phyloP scores from a whole-genome alignment of 1,140 invertebrate species.

The Trachymyrmex septentrionalis region DNA sequence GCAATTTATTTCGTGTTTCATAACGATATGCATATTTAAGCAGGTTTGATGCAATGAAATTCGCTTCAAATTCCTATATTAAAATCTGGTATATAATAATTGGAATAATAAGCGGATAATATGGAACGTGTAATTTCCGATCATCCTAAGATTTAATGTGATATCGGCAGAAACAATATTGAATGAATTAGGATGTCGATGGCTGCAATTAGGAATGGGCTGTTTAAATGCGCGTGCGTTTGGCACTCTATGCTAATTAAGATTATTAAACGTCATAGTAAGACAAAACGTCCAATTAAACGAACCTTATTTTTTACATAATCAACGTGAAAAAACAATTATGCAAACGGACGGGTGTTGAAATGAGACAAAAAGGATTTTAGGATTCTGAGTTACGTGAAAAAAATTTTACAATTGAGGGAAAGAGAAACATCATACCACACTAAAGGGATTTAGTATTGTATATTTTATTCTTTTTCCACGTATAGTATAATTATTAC shows the following conservation, averaged over 20 bases:
- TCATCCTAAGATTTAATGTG: slow-evolving; percentile 31
- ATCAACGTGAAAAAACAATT: neutral
- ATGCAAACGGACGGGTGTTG: neutral
- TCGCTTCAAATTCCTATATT: neutral
- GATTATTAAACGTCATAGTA: neutral
- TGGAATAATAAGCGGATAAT: neutral
- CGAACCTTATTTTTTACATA: neutral
- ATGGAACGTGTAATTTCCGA: neutral
- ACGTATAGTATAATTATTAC: neutral
- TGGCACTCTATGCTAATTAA: slow-evolving; percentile 13
- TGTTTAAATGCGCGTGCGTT: neutral
- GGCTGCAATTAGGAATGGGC: neutral
- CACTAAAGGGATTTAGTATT: neutral
- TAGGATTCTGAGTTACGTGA: neutral
- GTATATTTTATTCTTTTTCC: neutral
- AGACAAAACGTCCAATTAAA: neutral
- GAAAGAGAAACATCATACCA: neutral
- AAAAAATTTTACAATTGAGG: neutral
- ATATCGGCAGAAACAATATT: slow-evolving; percentile 33
- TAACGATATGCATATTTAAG: neutral
- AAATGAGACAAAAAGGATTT: neutral
- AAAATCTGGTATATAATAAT: slow-evolving; percentile 4
- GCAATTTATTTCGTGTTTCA: neutral
- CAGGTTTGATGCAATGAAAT: neutral
- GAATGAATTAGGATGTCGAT: slow-evolving; percentile 38